Percentiles rank a stretch among this genome's conserved stretches.
These are phyloP conservation scores for Parotocinclus haroldoi DNA, from an alignment of 2,797 vertebrate genomes.

Conservation along the genomic window DNA sequence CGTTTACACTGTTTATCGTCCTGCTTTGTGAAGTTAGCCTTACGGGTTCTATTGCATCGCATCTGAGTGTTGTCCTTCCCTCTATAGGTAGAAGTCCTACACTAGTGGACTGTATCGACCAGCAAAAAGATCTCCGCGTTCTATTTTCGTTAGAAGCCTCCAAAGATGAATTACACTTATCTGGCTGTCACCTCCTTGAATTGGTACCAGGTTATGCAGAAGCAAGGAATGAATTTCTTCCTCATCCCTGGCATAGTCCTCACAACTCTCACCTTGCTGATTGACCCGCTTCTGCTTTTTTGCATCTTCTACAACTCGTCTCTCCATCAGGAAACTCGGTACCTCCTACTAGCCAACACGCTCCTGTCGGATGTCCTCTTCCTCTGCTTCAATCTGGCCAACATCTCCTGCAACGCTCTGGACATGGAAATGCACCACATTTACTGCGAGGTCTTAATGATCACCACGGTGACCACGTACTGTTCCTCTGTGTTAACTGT, in stretches of 20 bases:
- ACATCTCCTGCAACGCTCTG: slow-evolving; percentile 54
- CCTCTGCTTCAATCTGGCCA: slow-evolving; percentile 66
- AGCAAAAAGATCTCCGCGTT: too few relatives aligned
- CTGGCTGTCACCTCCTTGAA: slow-evolving; percentile 54
- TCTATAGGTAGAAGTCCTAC: not conserved
- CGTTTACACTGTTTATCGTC: too few relatives aligned
- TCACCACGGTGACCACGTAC: slow-evolving; percentile 60
- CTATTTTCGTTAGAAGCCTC: not conserved
- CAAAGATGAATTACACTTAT: slow-evolving; percentile 21
- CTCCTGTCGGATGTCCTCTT: slow-evolving; percentile 72
- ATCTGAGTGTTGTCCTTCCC: slow-evolving; percentile 1
- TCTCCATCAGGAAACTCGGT: slow-evolving; percentile 73
- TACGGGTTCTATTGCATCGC: too few relatives aligned
- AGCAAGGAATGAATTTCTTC: slow-evolving; percentile 61
- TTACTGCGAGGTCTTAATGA: slow-evolving; percentile 66
- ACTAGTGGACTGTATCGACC: too few relatives aligned
- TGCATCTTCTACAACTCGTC: slow-evolving; percentile 64
- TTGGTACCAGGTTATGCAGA: slow-evolving; percentile 55
- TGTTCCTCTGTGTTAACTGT: slow-evolving; percentile 72
- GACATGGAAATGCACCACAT: slow-evolving; percentile 48
- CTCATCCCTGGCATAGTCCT: slow-evolving; percentile 66
- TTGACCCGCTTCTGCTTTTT: slow-evolving; percentile 67
- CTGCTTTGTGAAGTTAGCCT: too few relatives aligned
- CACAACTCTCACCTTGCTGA: slow-evolving; percentile 62
- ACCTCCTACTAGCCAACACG: slow-evolving; percentile 75